Percentiles rank a stretch among this genome's conserved stretches.
Conservation (phyloP, 2,113 vertebrate genomes). For the Paedocypris sp. region DNA sequence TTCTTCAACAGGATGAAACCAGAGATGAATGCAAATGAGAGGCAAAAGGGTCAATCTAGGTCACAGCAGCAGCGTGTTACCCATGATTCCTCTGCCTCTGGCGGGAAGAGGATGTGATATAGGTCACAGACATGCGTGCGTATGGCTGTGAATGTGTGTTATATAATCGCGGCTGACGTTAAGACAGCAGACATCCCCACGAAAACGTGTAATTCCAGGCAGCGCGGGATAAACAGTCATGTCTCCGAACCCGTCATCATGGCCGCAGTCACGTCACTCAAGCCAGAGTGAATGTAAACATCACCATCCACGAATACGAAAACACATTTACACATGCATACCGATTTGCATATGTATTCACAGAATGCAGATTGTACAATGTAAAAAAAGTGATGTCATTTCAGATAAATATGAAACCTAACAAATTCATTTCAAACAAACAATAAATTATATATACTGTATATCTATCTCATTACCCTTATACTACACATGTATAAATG, state of each 20-base stretch:
- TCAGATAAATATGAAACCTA: too few species aligned
- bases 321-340: too few species aligned
- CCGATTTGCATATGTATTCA: too few species aligned
- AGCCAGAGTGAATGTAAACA: too few species aligned
- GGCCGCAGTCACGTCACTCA: background rate
- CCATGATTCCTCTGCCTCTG: slow-evolving; percentile 3
- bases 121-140: slow-evolving; percentile 4
- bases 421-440: too few species aligned
- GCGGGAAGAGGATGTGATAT: background rate
- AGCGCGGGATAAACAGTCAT: background rate
- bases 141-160: background rate
- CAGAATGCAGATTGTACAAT: too few species aligned
- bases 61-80: background rate
- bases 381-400: too few species aligned
- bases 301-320: too few species aligned
- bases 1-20: background rate
- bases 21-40: background rate
- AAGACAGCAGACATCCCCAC: background rate
- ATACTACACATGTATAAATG: too few species aligned
- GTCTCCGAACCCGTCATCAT: background rate
- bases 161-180: background rate
- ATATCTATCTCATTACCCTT: too few species aligned
- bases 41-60: slow-evolving; percentile 1
- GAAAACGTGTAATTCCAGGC: background rate
- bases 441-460: too few species aligned